Evolutionary conservation across 1,140 invertebrate genomes (phyloP).

Genomic region (Aphis craccivora): DNA sequence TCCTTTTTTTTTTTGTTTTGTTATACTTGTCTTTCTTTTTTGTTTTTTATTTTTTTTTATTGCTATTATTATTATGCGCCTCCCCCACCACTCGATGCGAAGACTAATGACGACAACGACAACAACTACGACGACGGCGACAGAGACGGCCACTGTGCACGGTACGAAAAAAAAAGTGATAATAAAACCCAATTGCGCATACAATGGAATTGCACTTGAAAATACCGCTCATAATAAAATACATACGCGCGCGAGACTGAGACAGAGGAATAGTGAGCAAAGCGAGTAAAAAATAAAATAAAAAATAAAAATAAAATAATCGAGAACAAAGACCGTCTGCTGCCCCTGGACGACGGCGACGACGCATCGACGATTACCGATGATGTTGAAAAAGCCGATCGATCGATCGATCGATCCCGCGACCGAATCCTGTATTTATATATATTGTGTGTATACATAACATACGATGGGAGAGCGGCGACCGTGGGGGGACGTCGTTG

Average conservation of each 20-base stretch:
- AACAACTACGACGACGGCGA: constrained; percentile 2
- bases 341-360: constrained; percentile 31
- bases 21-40: background rate
- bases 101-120: constrained; percentile 52
- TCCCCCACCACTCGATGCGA: background rate
- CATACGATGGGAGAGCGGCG: background rate
- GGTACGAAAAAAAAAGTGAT: constrained; percentile 26
- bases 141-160: background rate
- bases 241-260: background rate
- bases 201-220: constrained; percentile 54
- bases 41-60: background rate
- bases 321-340: constrained; percentile 56
- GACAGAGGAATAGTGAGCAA: background rate
- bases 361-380: constrained; percentile 39
- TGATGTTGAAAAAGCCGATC: constrained; percentile 53
- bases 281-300: constrained; percentile 2
- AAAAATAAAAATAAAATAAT: constrained; percentile 29
- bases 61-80: constrained; percentile 24
- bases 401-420: constrained; percentile 49
- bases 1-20: constrained; percentile 5
- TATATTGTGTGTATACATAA: background rate
- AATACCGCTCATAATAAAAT: constrained; percentile 52
- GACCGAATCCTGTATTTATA: constrained; percentile 40
- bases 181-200: constrained; percentile 56
- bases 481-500: background rate